Evolutionary conservation across 2,797 vertebrate species (phyloP).

Genomic region (Sebastes vulpes): DNA sequence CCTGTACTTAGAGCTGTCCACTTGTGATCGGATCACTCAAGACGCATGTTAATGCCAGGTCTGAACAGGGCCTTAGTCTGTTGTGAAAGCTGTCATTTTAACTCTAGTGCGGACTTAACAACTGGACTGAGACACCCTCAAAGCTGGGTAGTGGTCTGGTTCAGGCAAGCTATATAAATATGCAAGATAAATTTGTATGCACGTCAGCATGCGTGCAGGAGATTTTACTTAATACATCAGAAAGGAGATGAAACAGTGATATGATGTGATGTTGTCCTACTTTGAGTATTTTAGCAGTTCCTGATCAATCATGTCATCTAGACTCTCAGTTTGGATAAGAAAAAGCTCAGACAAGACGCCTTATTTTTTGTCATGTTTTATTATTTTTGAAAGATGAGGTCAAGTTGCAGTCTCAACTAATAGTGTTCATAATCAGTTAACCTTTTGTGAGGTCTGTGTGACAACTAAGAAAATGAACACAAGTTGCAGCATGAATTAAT

Average conservation of each 20-base stretch:
- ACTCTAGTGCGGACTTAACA: neutral
- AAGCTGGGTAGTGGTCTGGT: neutral
- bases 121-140: neutral
- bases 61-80: neutral
- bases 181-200: too few relatives aligned
- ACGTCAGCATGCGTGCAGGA: too few relatives aligned
- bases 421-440: neutral
- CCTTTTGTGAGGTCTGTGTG: neutral
- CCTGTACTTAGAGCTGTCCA: too few relatives aligned
- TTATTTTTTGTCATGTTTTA: neutral
- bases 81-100: neutral
- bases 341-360: neutral
- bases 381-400: neutral
- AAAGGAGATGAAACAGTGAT: too few relatives aligned
- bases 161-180: neutral
- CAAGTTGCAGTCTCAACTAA: neutral
- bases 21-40: too few relatives aligned
- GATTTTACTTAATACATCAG: neutral
- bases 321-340: too few relatives aligned
- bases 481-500: neutral
- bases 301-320: neutral
- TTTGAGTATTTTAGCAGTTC: accelerated
- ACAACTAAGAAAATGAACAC: neutral
- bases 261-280: too few relatives aligned
- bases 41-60: too few relatives aligned